Conservation (phyloP, 2,113 vertebrate species). For the Fulica atra region DNA sequence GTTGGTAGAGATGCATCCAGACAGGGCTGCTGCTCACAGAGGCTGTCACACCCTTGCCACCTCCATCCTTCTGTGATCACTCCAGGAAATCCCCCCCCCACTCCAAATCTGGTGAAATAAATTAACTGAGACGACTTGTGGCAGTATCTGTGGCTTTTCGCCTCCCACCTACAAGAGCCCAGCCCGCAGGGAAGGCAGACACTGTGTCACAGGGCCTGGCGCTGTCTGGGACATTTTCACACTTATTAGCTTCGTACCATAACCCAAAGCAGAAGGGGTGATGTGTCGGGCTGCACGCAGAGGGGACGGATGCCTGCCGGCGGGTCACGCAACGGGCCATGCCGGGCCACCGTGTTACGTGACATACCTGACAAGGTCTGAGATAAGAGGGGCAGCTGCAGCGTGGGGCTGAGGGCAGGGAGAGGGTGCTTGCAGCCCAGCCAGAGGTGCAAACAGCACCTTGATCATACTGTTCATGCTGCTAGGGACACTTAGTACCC, state of each 20-base stretch:
- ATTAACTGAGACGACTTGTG: not conserved
- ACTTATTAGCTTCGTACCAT: not conserved
- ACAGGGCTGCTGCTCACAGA: not conserved
- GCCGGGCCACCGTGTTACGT: not conserved
- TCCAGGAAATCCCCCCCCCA: not conserved
- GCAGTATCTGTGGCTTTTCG: not conserved
- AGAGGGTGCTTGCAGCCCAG: not conserved
- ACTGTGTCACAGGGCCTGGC: accelerated
- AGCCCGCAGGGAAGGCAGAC: not conserved
- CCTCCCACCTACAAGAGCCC: not conserved
- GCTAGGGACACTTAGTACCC: not conserved
- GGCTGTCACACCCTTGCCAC: not conserved
- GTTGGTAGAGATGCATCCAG: too few relatives aligned
- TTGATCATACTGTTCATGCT: not conserved
- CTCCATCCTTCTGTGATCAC: not conserved
- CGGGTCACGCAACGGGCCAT: not conserved
- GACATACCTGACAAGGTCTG: not conserved
- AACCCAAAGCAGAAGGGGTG: not conserved
- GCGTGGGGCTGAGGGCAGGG: not conserved
- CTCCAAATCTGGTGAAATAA: not conserved
- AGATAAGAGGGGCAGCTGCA: not conserved
- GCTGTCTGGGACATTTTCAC: not conserved
- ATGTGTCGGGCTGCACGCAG: not conserved
- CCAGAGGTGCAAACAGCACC: not conserved
- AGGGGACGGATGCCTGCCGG: not conserved